These are phyloP conservation scores for Rhynchomys soricoides DNA, from an alignment of 2,113 vertebrate genomes.

Conservation along the genomic window DNA sequence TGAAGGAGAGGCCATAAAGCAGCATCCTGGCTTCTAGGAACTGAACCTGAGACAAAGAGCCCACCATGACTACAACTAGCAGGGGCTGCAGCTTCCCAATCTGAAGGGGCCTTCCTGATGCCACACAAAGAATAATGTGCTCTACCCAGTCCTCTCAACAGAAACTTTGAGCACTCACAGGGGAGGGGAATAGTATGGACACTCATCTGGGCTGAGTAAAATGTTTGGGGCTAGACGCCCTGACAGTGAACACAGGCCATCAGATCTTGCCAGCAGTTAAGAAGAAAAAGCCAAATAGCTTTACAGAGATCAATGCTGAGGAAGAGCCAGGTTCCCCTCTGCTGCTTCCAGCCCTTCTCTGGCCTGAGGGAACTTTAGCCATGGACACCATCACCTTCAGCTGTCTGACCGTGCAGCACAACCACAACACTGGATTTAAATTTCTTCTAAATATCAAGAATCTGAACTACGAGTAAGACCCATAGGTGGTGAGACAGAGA, in stretches of 20 bases:
- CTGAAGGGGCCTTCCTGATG: not conserved
- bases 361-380: not conserved
- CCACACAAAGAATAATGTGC: not conserved
- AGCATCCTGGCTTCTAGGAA: not conserved
- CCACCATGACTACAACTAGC: not conserved
- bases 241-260: not conserved
- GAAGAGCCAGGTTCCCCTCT: not conserved
- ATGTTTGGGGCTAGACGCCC: not conserved
- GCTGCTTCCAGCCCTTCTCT: not conserved
- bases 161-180: not conserved
- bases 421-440: not conserved
- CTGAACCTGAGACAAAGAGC: not conserved
- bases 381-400: not conserved
- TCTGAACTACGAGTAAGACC: not conserved
- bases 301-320: not conserved
- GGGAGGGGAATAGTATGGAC: not conserved
- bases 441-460: slow-evolving; percentile 20
- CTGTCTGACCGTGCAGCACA: slow-evolving; percentile 18
- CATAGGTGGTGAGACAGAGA: not conserved
- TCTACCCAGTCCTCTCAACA: not conserved
- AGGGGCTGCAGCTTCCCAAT: too few relatives aligned
- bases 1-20: not conserved
- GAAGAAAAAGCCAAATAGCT: not conserved
- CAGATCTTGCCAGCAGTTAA: not conserved
- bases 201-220: not conserved